These are phyloP conservation scores for human (Homo sapiens) DNA, from an alignment of 2,113 vertebrate genomes.

Conservation along the genomic window GRCh38 chr14:97534501-97535000, in stretches of 20 bases:
- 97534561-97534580: rapidly evolving
- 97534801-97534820: not conserved
- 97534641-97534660: not conserved
- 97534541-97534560: not conserved
- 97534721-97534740: rapidly evolving
- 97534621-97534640: not conserved
- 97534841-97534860: not conserved
- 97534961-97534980: no score
- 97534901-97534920: not conserved
- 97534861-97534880: no score
- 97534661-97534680: not conserved
- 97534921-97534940: not conserved
- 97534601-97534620: not conserved
- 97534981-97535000: rapidly evolving
- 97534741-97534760: rapidly evolving
- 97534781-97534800: not conserved
- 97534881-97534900: not conserved
- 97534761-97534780: not conserved
- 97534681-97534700: not conserved
- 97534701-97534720: not conserved
- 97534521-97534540: rapidly evolving
- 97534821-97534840: not conserved
- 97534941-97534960: not conserved
- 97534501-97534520: not conserved
- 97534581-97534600: rapidly evolving